Conservation (phyloP, 2,888 invertebrate genomes). For the Gymnocheta viridis region DNA sequence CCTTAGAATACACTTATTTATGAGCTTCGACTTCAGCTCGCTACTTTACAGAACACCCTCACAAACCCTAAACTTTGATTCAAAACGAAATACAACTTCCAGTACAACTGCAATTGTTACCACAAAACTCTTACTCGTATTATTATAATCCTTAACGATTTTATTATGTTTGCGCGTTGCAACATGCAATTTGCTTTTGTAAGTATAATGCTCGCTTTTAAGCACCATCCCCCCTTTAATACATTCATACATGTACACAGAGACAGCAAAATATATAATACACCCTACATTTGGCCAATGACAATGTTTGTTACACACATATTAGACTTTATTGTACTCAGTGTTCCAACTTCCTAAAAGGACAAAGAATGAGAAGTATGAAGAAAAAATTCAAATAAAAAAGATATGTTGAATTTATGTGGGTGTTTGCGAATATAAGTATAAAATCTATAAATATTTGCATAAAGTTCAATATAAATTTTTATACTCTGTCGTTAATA, state of each 20-base stretch:
- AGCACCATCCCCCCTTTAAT: conserved; percentile 9
- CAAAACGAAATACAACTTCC: neutral
- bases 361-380: neutral
- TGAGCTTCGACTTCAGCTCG: neutral
- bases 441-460: conserved; percentile 43
- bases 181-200: conserved; percentile 68
- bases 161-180: conserved; percentile 70
- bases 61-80: neutral
- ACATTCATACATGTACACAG: neutral
- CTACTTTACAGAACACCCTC: neutral
- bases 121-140: conserved; percentile 46
- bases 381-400: conserved; percentile 2
- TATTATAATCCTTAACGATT: conserved; percentile 68
- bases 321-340: conserved; percentile 11
- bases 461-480: conserved; percentile 61
- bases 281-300: conserved; percentile 42
- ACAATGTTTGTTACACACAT: conserved; percentile 29
- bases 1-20: no score
- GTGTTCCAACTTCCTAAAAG: neutral
- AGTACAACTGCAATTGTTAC: conserved; percentile 14
- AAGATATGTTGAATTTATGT: neutral
- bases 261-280: neutral
- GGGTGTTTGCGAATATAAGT: neutral
- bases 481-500: conserved; percentile 51
- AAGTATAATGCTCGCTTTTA: conserved; percentile 52